Percentiles rank a stretch among this genome's conserved stretches.
These are phyloP conservation scores for Meiosimyza decipiens DNA, from an alignment of 2,888 invertebrate species.

Conservation along the genomic window DNA sequence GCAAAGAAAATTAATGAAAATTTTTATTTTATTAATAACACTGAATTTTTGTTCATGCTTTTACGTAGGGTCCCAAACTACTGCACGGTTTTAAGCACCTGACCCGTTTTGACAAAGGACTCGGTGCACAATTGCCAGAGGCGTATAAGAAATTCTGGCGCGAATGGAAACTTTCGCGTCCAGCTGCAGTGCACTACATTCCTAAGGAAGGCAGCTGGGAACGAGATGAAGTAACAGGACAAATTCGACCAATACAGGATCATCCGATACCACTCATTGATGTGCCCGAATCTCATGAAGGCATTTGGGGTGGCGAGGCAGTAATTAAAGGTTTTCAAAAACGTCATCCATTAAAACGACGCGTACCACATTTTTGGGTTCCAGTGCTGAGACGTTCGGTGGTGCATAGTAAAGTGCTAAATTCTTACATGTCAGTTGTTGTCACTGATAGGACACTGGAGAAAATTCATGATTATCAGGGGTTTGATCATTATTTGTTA, in stretches of 20 bases:
- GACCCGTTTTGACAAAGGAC: conserved; percentile 73
- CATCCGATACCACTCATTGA: conserved; percentile 79
- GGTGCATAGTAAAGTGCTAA: conserved; percentile 89
- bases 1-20: conserved; percentile 27
- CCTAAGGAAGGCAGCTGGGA: conserved; percentile 80
- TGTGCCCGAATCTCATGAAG: conserved; percentile 83
- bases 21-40: conserved; percentile 5
- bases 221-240: conserved; percentile 78
- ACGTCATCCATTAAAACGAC: conserved; percentile 70
- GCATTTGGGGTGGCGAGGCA: conserved; percentile 97
- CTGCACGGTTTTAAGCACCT: conserved; percentile 69
- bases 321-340: conserved; percentile 88
- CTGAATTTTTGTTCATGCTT: neutral
- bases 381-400: conserved; percentile 83
- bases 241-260: conserved; percentile 80
- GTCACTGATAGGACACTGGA: conserved; percentile 86
- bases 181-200: conserved; percentile 76
- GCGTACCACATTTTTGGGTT: conserved; percentile 89
- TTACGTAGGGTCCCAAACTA: conserved; percentile 58
- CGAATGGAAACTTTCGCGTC: conserved; percentile 81
- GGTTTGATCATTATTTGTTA: conserved; percentile 94
- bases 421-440: conserved; percentile 83
- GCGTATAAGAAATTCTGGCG: conserved; percentile 88
- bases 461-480: conserved; percentile 88
- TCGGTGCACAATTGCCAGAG: conserved; percentile 77